Evolutionary conservation across 2,113 vertebrate species (phyloP).

Genomic region (Euleptes europaea): DNA sequence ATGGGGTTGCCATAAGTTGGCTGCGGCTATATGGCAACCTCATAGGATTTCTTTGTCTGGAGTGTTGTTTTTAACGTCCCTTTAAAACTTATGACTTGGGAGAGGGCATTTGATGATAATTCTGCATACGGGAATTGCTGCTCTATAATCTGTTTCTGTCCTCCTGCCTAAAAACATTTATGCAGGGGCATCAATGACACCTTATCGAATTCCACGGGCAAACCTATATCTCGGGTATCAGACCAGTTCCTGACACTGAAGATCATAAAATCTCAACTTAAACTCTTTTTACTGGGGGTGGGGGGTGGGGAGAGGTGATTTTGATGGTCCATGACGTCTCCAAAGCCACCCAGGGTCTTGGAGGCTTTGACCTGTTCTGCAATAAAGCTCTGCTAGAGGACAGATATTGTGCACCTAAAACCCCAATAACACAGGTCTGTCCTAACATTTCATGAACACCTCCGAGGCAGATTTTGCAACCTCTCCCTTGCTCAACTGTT

Average conservation of each 20-base stretch:
- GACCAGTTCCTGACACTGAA: too few relatives aligned
- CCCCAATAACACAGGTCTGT: not conserved
- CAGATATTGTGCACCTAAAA: not conserved
- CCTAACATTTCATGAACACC: not conserved
- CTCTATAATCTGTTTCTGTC: not conserved
- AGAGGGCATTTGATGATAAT: constrained; percentile 7
- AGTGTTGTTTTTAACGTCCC: too few relatives aligned
- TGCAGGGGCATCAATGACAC: too few relatives aligned
- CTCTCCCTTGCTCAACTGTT: not conserved
- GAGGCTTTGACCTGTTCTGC: not conserved
- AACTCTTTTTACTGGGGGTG: not conserved
- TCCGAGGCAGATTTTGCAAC: not conserved
- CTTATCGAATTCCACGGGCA: too few relatives aligned
- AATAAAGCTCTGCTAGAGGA: not conserved
- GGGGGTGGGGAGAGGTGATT: not conserved
- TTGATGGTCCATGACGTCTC: too few relatives aligned
- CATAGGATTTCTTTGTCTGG: too few relatives aligned
- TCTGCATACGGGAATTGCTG: not conserved
- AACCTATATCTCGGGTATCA: too few relatives aligned
- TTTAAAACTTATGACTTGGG: not conserved
- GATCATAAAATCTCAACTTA: not conserved
- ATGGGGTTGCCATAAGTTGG: too few relatives aligned
- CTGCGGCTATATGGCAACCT: too few relatives aligned
- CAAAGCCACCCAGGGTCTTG: not conserved
- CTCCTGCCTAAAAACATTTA: too few relatives aligned